These are phyloP conservation scores for rabbit (Oryctolagus cuniculus) DNA, from an alignment of 2,113 vertebrate genomes.

Conservation along the genomic window DNA sequence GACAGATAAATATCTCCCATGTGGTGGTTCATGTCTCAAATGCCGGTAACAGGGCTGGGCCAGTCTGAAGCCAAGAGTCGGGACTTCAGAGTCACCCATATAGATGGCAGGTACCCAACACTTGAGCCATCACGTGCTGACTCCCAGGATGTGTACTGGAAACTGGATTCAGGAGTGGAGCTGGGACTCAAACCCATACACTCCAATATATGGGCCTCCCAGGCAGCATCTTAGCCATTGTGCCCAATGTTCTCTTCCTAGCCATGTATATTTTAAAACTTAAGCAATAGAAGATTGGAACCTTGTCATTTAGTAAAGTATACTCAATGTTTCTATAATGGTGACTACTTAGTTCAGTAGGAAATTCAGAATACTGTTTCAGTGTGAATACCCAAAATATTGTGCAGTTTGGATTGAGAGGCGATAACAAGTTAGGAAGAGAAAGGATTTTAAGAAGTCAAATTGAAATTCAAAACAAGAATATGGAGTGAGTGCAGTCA, in stretches of 20 bases:
- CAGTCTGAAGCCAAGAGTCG: too few relatives aligned
- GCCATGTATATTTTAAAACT: background rate
- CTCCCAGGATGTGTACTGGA: too few relatives aligned
- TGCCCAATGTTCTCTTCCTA: background rate
- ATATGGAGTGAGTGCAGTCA: background rate
- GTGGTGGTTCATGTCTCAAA: too few relatives aligned
- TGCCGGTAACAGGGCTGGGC: too few relatives aligned
- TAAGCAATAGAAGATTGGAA: background rate
- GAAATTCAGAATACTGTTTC: conserved; percentile 20
- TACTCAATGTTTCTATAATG: background rate
- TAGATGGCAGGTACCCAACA: too few relatives aligned
- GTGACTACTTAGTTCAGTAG: conserved; percentile 10
- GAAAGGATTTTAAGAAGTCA: background rate
- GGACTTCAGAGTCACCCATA: too few relatives aligned
- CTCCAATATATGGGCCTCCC: too few relatives aligned
- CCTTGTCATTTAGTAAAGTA: background rate
- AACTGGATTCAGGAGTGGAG: too few relatives aligned
- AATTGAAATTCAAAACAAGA: conserved; percentile 6
- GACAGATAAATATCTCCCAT: too few relatives aligned
- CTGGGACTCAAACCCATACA: too few relatives aligned
- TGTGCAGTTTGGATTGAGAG: conserved; percentile 11
- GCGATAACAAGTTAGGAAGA: background rate
- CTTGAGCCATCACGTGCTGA: too few relatives aligned
- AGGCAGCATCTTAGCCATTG: too few relatives aligned
- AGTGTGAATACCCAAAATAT: background rate